Evolutionary conservation across 1,140 invertebrate species (phyloP), one percentile per base, ranked within the genome.

Genomic region (Drosophila subpulchrella): DNA sequence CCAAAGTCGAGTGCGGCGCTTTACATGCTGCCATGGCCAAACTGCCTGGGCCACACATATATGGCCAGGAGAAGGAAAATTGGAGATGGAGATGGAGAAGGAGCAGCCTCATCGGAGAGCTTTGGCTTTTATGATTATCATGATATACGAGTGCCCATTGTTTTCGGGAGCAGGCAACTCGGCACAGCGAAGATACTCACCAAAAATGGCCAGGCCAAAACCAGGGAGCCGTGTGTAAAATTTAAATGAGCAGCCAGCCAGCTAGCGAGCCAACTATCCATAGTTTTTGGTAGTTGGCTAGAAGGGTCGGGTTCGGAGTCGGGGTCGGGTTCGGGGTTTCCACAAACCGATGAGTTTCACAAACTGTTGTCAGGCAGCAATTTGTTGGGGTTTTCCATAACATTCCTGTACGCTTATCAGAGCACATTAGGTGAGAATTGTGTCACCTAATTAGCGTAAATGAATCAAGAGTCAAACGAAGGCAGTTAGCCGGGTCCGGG

Each of bases 361-460:
- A 76, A 71, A 71, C 65, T 42, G 50, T 77, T 81, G 78, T 68
- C 79, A 86, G 75, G 36, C 71, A 79, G 71, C 83, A 88, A 86
- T 86, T 86, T 86, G 79, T 77, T 88, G 63, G 63, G 67, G 51
- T 71, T 71, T 70, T 61, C 59, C 72, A 57, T 46, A 60, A 67
- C 63, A 84, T 89, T 89, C 84, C 68, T 47, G 54, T 75, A 75
- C 56, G 79, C 68, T 86, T 91, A 91, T 91, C 89, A 80, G 78
- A 78, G 68, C 81, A 88, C 89, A 91, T 91, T 91, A 91, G 84
- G 89, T 91, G 89, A 91, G 89, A 91, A 91, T 91, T 91, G 89
- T 91, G 89, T 91, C 89, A 91, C 89, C 89, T 91, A 91, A 91
- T 91, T 91, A 91, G 81, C 88, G 81, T 91, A 91, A 91, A 91